Evolutionary conservation across 2,888 invertebrate species (phyloP).

Genomic region (Willowsia nigromaculata): DNA sequence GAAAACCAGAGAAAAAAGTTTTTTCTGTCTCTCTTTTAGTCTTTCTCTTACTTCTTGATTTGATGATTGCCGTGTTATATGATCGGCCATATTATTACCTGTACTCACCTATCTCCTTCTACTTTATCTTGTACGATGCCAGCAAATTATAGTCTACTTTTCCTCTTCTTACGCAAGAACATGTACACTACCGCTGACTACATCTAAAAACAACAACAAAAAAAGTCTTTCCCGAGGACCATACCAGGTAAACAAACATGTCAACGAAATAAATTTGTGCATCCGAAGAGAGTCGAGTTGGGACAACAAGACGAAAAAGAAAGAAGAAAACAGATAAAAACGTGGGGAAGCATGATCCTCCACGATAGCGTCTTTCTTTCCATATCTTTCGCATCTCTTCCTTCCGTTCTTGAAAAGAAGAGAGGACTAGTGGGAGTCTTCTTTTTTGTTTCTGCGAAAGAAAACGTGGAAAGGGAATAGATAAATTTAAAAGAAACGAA

Average conservation of each 20-base stretch:
- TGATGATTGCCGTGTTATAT: background rate
- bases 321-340: background rate
- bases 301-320: background rate
- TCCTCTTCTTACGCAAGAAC: no score
- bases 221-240: background rate
- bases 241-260: conserved; percentile 57
- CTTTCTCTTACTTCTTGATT: background rate
- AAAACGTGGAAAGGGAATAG: background rate
- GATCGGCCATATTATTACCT: background rate
- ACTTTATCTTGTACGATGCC: background rate
- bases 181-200: background rate
- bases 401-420: no score
- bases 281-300: conserved; percentile 21
- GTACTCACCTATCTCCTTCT: background rate
- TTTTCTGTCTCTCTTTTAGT: background rate
- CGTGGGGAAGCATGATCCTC: background rate
- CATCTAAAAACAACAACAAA: background rate
- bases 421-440: no score
- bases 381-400: background rate
- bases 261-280: conserved; percentile 55
- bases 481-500: background rate
- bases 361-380: background rate
- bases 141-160: background rate
- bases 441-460: background rate
- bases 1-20: background rate